phyloP scores from a whole-genome alignment of 2,797 vertebrate genomes.

The Pangasius krempfi region DNA sequence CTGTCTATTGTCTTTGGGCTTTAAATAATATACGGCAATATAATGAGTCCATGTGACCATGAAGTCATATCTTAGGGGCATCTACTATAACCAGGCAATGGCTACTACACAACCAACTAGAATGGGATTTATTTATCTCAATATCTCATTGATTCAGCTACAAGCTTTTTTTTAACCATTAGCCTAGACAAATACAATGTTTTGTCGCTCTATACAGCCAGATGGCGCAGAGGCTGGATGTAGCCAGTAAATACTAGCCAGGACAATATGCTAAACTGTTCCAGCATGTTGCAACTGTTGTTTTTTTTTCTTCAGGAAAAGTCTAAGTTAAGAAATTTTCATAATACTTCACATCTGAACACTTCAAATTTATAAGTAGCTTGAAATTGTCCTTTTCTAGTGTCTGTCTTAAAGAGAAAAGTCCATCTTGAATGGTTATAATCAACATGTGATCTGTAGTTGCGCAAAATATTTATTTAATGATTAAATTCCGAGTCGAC shows the following conservation, averaged over 20 bases:
- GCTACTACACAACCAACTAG: background rate
- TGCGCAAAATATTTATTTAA: background rate
- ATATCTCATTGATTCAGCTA: background rate
- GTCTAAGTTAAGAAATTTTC: background rate
- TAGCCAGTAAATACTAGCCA: too few relatives aligned
- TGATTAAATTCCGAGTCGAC: too few relatives aligned
- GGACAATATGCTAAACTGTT: too few relatives aligned
- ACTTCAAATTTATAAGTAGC: background rate
- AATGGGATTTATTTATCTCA: background rate
- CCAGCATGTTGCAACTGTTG: too few relatives aligned
- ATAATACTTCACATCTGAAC: background rate
- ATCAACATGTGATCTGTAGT: background rate
- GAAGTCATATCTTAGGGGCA: background rate
- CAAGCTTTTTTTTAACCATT: background rate
- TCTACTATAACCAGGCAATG: background rate
- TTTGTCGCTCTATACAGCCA: too few relatives aligned
- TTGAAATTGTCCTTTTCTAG: background rate
- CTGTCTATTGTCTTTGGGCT: background rate
- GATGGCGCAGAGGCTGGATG: too few relatives aligned
- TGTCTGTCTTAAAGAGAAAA: too few relatives aligned
- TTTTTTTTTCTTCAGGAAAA: background rate
- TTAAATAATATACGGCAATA: background rate
- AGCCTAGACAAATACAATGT: too few relatives aligned
- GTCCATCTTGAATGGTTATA: background rate
- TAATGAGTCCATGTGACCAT: background rate